These are phyloP conservation scores for Embidobia sp. DNA, from an alignment of 2,888 invertebrate species.

Conservation along the genomic window DNA sequence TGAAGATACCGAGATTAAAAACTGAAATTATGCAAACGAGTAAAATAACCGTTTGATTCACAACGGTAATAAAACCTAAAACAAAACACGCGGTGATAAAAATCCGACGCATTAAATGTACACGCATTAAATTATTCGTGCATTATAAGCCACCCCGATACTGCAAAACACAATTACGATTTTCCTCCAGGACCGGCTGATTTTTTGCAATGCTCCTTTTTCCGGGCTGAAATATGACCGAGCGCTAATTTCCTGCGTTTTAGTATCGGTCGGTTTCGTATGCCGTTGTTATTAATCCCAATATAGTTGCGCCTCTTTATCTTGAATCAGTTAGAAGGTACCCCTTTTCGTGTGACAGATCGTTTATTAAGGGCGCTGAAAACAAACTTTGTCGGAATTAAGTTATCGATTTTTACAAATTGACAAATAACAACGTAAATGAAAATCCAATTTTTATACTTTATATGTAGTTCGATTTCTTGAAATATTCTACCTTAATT, in stretches of 20 bases:
- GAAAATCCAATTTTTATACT: no score
- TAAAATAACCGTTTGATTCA: constrained; percentile 2
- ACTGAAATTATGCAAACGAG: no score
- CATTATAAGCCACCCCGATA: constrained; percentile 43
- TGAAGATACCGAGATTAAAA: no score
- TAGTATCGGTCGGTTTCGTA: constrained; percentile 16
- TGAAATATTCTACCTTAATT: no score
- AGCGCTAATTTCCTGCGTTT: constrained; percentile 57
- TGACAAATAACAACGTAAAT: no score
- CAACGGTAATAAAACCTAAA: constrained; percentile 15
- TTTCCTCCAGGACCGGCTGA: constrained; percentile 38
- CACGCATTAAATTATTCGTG: constrained; percentile 39
- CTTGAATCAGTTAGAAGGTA: constrained; percentile 42
- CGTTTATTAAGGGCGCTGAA: constrained; percentile 31
- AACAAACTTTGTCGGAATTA: constrained; percentile 23
- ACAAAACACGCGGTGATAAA: constrained; percentile 15
- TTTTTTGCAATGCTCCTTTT: constrained; percentile 36
- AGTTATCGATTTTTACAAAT: constrained; percentile 29
- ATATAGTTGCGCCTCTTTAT: constrained; percentile 45
- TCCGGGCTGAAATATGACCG: constrained; percentile 42
- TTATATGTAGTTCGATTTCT: no score
- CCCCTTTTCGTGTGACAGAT: constrained; percentile 40
- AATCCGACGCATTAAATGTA: constrained; percentile 26
- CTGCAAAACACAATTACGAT: constrained; percentile 51
- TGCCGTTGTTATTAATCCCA: constrained; percentile 31